Conservation (phyloP, 2,113 vertebrate species). For the Naja naja region DNA sequence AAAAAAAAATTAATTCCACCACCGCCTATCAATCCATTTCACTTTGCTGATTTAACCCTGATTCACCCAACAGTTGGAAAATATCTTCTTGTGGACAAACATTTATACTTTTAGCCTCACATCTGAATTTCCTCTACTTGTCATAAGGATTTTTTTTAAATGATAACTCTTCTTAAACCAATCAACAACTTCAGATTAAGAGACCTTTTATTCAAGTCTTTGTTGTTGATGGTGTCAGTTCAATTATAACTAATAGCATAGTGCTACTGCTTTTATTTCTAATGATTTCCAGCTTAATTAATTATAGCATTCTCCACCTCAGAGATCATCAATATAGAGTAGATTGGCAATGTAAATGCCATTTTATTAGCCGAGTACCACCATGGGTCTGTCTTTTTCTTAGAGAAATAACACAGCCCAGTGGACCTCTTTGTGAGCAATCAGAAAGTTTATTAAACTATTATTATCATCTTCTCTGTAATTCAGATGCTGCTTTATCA, state of each 20-base stretch:
- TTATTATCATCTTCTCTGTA: slow-evolving; percentile 13
- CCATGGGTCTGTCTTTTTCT: slow-evolving; percentile 1
- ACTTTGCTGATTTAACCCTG: background rate
- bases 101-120: background rate
- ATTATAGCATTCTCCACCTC: slow-evolving; percentile 20
- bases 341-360: slow-evolving; percentile 11
- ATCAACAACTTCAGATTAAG: slow-evolving; percentile 8
- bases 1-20: no score
- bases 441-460: slow-evolving; percentile 26
- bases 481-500: slow-evolving; percentile 15
- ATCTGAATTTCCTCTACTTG: background rate
- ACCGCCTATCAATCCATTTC: background rate
- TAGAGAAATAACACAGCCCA: slow-evolving; percentile 16
- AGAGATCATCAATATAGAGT: slow-evolving; percentile 8
- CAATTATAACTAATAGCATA: background rate
- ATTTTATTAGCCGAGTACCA: slow-evolving; percentile 22
- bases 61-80: background rate
- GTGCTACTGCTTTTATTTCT: slow-evolving; percentile 20
- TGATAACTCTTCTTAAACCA: background rate
- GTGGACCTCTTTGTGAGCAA: slow-evolving; percentile 9
- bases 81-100: background rate
- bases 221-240: background rate
- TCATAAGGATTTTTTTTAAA: background rate
- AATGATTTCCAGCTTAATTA: slow-evolving; percentile 8
- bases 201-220: background rate